phyloP scores from a whole-genome alignment of 2,797 vertebrate species.

The Amblyraja radiata region DNA sequence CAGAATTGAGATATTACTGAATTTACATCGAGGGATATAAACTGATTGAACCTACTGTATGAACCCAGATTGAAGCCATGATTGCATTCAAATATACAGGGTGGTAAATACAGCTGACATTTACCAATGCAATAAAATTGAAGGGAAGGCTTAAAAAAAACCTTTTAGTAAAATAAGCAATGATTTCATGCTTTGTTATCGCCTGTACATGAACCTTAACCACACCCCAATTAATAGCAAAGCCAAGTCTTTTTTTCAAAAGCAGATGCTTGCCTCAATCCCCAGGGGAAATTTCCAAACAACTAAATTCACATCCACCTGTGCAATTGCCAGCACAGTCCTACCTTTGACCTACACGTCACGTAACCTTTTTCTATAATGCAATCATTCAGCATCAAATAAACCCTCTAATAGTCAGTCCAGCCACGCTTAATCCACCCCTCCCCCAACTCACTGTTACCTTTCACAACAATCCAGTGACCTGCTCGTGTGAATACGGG shows the following conservation, averaged over 20 bases:
- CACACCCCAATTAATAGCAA: constrained; percentile 30
- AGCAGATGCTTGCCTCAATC: constrained; percentile 1
- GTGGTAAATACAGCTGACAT: neutral
- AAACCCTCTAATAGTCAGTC: neutral
- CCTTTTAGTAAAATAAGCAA: neutral
- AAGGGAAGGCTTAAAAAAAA: neutral
- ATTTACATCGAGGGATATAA: neutral
- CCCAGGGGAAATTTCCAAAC: neutral
- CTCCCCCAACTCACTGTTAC: neutral
- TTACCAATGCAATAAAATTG: neutral
- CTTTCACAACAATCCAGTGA: neutral
- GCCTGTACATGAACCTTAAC: neutral
- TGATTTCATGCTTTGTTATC: neutral
- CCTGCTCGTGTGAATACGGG: neutral
- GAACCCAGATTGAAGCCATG: neutral
- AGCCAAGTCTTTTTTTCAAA: constrained; percentile 4
- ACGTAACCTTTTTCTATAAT: neutral
- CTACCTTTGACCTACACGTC: constrained; percentile 16
- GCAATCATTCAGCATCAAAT: neutral
- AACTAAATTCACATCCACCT: neutral
- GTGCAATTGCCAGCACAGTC: constrained; percentile 6
- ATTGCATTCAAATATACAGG: neutral
- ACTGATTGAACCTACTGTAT: neutral
- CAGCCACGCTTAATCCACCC: neutral
- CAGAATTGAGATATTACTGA: neutral